A percentile compares a stretch with the other conserved stretches of the same genome.
These are phyloP conservation scores for Dolichallabes microphthalmus DNA, from an alignment of 2,113 vertebrate species.

Conservation along the genomic window DNA sequence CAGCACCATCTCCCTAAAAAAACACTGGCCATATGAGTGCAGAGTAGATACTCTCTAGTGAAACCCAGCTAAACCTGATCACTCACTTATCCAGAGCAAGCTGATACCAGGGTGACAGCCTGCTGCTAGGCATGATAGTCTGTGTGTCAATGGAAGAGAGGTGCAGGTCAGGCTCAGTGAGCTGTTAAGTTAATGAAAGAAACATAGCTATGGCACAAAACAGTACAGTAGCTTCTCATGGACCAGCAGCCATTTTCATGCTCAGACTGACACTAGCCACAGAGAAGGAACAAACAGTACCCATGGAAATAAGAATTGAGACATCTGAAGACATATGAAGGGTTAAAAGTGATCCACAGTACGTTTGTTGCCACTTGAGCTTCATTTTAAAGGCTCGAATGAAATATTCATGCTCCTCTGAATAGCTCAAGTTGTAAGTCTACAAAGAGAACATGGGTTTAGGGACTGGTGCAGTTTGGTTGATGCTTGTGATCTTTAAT, in stretches of 20 bases:
- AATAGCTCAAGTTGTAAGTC: constrained; percentile 28
- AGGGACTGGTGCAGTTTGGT: constrained; percentile 29
- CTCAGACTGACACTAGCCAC: constrained; percentile 54
- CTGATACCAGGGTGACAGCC: constrained; percentile 66
- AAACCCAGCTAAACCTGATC: constrained; percentile 43
- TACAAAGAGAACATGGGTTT: constrained; percentile 41
- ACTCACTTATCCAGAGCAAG: constrained; percentile 59
- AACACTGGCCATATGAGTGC: constrained; percentile 35
- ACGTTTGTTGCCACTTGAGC: constrained; percentile 32
- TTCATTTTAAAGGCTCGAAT: constrained; percentile 42
- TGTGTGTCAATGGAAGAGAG: constrained; percentile 26
- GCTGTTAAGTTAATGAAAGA: constrained; percentile 76
- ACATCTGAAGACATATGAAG: constrained; percentile 35
- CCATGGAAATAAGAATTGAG: constrained; percentile 66
- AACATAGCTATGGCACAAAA: constrained; percentile 52
- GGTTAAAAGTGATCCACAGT: constrained; percentile 49
- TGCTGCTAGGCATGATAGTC: constrained; percentile 62
- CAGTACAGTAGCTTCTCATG: constrained; percentile 15
- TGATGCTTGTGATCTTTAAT: constrained; percentile 43
- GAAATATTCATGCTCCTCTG: constrained; percentile 48
- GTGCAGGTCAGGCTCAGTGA: constrained; percentile 59
- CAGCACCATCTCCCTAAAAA: constrained; percentile 66
- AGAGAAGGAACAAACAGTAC: constrained; percentile 52
- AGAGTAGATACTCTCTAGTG: constrained; percentile 8
- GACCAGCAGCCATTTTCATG: constrained; percentile 58